phyloP scores from a whole-genome alignment of 53 echinoderm and acorn worm species.

The Stichopus horrens region DNA sequence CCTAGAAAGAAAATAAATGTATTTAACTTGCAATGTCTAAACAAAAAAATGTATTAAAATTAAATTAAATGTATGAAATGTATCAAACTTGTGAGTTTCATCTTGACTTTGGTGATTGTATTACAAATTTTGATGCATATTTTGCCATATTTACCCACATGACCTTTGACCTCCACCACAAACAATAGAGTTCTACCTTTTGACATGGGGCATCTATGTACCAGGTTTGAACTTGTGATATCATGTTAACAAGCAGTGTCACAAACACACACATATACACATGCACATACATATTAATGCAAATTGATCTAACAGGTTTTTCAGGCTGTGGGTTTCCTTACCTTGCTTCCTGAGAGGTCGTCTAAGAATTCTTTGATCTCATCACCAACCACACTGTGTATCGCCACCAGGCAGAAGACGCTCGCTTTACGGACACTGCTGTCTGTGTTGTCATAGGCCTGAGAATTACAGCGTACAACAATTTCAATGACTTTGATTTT shows the following conservation, averaged over 20 bases:
- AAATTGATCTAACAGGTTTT: too few relatives aligned
- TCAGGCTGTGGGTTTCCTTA: conserved; percentile 10
- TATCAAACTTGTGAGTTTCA: too few relatives aligned
- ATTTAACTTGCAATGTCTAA: conserved; percentile 13
- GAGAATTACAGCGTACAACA: not conserved
- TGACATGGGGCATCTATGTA: too few relatives aligned
- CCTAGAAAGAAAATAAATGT: too few relatives aligned
- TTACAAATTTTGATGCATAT: too few relatives aligned
- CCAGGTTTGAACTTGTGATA: not conserved
- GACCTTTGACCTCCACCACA: too few relatives aligned
- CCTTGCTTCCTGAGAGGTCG: conserved; percentile 90
- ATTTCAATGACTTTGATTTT: too few relatives aligned
- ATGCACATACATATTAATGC: not conserved
- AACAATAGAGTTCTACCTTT: too few relatives aligned
- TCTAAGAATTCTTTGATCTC: conserved; percentile 73
- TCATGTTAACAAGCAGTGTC: too few relatives aligned
- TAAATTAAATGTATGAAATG: too few relatives aligned
- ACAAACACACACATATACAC: not conserved
- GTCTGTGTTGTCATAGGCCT: conserved; percentile 85
- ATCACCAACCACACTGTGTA: conserved; percentile 81
- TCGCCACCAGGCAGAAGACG: conserved; percentile 92
- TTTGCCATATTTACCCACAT: too few relatives aligned
- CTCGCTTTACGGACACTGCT: conserved; percentile 97
- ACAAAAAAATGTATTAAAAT: not conserved
- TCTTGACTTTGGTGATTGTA: too few relatives aligned